Conservation (phyloP, 2,113 vertebrate genomes). For the Salvator merianae region DNA sequence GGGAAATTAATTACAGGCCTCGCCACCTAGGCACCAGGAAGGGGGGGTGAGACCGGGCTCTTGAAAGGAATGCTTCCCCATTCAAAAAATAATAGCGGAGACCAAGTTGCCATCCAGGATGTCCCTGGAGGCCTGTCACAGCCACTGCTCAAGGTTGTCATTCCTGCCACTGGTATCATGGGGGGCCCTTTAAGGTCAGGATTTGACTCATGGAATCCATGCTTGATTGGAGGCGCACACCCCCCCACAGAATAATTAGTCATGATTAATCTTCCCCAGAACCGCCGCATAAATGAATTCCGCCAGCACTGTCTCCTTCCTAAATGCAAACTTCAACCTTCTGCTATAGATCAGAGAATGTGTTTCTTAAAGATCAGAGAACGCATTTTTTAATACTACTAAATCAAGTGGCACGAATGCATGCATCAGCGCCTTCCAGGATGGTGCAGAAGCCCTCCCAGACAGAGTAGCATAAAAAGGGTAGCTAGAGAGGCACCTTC, state of each 20-base stretch:
- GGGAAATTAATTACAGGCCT: slow-evolving; percentile 31
- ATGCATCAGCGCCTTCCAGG: too few species aligned
- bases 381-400: neutral
- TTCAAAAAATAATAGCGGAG: neutral
- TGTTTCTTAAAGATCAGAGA: too few species aligned
- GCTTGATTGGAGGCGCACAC: neutral
- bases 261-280: neutral
- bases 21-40: neutral
- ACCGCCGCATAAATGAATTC: neutral
- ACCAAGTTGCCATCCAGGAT: neutral
- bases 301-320: too few species aligned
- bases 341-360: neutral
- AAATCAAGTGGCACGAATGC: too few species aligned
- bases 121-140: too few species aligned
- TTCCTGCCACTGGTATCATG: neutral
- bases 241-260: too few species aligned
- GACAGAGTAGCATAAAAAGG: too few species aligned
- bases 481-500: too few species aligned
- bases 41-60: rapidly evolving
- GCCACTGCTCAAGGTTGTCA: neutral
- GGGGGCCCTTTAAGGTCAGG: neutral
- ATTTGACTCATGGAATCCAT: neutral
- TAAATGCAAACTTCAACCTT: neutral
- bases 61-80: rapidly evolving
- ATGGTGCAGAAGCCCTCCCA: too few species aligned